Evolutionary conservation across 2,888 invertebrate species (phyloP), one percentile per base, ranked within the genome.

Genomic region (Amblyjoppa proteus): DNA sequence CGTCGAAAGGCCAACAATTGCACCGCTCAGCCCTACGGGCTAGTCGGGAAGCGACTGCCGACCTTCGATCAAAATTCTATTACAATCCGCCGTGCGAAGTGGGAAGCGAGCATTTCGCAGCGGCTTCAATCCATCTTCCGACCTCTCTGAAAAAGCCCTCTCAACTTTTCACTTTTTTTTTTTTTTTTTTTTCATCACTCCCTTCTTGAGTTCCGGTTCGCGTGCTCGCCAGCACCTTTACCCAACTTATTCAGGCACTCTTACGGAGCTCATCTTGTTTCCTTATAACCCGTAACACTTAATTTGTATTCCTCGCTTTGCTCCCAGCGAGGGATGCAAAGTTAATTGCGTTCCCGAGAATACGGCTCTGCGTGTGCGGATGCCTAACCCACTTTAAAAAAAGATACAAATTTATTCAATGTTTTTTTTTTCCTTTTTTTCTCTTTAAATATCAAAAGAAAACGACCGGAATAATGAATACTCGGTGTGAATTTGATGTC

Each of bases 271-370:
- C 64, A 61, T 61, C 76, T 77, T 61, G 41, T 53, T 20, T 61
- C 56, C 74, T 16, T 49, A 41, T 49, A 34, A 66, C 76, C 58
- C 73, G 49, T 78, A 74, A 79, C 74, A 69, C 78, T 78, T 74
- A 78, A 74, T 83, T 83, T 79, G 78, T 78, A 83, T 78, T 83
- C 83, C 58, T 69, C 31, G 45, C 38, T 51, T 56, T 51, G 51
- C 68, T 38, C 34, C 41, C 58, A 34, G 49, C 73, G 49, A 69
- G 41, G 41, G 64, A 83, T 79, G 83, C 69, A 83, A 78, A 69
- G 56, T 78, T 83, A 51, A 74, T 78, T 69, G 51, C 58, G 49
- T 83, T 83, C 61, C 74, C 78, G 53, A 51, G 78, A 68, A 74
- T 28, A 66, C 41, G 45, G 51, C 4, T 31, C 66, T 45, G 49